Evolutionary conservation across 2,888 invertebrate species (phyloP), one percentile per base, ranked within the genome.

Genomic region (Drosophila falleni): DNA sequence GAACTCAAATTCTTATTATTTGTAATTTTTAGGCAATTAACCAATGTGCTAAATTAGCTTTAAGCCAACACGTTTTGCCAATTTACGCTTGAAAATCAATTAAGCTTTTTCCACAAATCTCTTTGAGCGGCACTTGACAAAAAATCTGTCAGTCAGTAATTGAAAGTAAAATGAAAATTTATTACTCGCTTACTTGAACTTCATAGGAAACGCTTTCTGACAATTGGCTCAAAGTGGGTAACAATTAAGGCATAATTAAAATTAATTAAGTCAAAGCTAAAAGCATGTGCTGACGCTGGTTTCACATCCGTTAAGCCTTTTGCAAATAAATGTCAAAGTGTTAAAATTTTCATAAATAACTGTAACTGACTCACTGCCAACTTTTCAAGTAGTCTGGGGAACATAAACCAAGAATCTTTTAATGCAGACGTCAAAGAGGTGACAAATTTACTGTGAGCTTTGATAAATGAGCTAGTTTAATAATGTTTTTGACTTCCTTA

Each of bases 191-290:
- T 60, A 8, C 47, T 4, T 42, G 10, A 11, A 11, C 2, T 16
- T 9, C 16, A 19, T 16, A 6, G 13, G 13, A 42, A 42, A 19
- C 16, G 44, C 55, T 59, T 42, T 26, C 76, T 60, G 58, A 51
- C 73, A 76, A 76, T 76, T 69, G 60, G 50, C 61, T 49, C 71
- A 75, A 64, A 79, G 63, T 44, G 23, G 19, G 49, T 49, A 23
- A 65, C 73, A 80, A 80, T 80, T 80, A 67, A 23, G 46, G 37
- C 50, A 70, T 64, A 78, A 78, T 81, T 78, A 74, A 67, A 70
- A 61, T 62, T 65, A 80, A 80, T 83, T 83, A 74, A 63, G 29
- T 44, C 47, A 58, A 61, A 65, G 61, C 49, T 33, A 16, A 41
- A 39, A 53, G 39, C 37, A 49, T 46, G 23, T 3, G 23, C 44